Percentiles rank a stretch among this genome's conserved stretches.
phyloP scores from a whole-genome alignment of 2,888 invertebrate genomes.

The Stomorhina lunata region DNA sequence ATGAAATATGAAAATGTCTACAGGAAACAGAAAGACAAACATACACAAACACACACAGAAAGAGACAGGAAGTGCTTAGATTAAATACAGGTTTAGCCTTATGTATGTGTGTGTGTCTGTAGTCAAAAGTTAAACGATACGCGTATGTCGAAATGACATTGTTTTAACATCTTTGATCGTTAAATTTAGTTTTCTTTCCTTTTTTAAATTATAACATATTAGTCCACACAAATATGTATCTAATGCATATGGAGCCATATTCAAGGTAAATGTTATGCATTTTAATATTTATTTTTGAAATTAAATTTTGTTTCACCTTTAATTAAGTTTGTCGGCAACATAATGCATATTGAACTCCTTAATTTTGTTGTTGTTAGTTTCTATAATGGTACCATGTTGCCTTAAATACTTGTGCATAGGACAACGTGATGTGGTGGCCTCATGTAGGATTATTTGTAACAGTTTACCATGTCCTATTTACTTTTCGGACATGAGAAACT shows the following conservation, averaged over 20 bases:
- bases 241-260: no score
- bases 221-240: no score
- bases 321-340: not conserved
- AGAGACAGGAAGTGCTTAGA: not conserved
- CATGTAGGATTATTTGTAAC: constrained; percentile 25
- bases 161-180: constrained; percentile 41
- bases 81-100: not conserved
- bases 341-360: not conserved
- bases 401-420: not conserved
- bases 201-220: no score
- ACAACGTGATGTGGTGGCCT: constrained; percentile 60
- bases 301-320: not conserved
- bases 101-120: not conserved
- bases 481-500: no score
- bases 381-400: not conserved
- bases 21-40: not conserved
- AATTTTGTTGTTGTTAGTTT: not conserved
- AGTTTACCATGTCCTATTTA: constrained; percentile 15
- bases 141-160: constrained; percentile 34
- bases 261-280: no score
- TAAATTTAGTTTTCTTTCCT: no score
- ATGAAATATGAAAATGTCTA: constrained; percentile 21
- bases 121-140: not conserved
- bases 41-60: not conserved
- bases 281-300: not conserved